A percentile compares a stretch with the other conserved stretches of the same genome.
These are phyloP conservation scores for Malthinus flaveolus DNA, from an alignment of 2,888 invertebrate species.

Conservation along the genomic window DNA sequence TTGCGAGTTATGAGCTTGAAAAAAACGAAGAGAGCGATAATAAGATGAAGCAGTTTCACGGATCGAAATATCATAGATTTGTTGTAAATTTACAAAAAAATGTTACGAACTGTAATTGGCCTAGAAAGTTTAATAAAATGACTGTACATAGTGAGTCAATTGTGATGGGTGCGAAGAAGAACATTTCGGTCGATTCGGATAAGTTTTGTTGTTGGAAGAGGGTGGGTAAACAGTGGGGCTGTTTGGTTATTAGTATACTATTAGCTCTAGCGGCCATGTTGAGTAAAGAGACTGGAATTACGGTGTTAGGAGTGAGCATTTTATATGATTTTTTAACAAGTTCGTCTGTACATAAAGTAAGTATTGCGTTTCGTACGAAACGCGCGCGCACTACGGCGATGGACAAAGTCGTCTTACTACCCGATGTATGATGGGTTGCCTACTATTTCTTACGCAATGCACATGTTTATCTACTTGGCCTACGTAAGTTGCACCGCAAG, in stretches of 20 bases:
- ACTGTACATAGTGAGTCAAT: slow-evolving; percentile 23
- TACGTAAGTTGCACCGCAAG: no score
- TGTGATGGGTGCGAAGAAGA: slow-evolving; percentile 23
- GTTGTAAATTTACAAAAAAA: slow-evolving; percentile 47
- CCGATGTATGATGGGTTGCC: no score
- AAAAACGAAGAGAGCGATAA: slow-evolving; percentile 33
- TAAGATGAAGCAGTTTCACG: slow-evolving; percentile 40
- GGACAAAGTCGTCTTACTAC: no score
- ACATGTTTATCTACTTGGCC: no score
- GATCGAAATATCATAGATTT: slow-evolving; percentile 47
- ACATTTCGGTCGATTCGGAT: slow-evolving; percentile 19
- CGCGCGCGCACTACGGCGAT: no score
- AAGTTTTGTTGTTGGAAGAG: slow-evolving; percentile 46
- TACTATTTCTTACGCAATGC: no score
- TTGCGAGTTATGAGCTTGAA: slow-evolving; percentile 17
- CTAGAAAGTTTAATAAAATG: slow-evolving; percentile 37
- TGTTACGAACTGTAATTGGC: slow-evolving; percentile 49
- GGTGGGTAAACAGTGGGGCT: slow-evolving; percentile 58
- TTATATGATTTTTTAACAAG: slow-evolving; percentile 78
- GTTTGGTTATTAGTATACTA: slow-evolving; percentile 61
- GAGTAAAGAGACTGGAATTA: slow-evolving; percentile 95
- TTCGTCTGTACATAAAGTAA: slow-evolving; percentile 45
- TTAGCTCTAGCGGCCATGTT: slow-evolving; percentile 81
- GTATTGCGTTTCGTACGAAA: background rate
- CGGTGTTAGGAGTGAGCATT: slow-evolving; percentile 87